phyloP scores from a whole-genome alignment of 2,113 vertebrate genomes.

The Clinocottus analis region DNA sequence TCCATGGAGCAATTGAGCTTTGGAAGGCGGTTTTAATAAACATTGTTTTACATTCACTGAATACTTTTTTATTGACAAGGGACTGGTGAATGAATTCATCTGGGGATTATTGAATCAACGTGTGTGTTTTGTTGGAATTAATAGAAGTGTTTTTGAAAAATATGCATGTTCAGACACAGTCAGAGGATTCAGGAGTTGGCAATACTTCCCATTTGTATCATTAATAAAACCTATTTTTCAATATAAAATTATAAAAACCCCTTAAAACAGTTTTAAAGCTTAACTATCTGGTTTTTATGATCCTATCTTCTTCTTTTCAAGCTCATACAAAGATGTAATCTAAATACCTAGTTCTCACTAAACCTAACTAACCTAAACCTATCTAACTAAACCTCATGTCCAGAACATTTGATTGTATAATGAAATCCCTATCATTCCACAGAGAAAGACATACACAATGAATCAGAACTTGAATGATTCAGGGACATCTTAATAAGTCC shows the following conservation, averaged over 20 bases:
- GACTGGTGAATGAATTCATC: background rate
- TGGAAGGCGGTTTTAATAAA: constrained; percentile 20
- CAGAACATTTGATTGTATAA: background rate
- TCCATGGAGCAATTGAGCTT: background rate
- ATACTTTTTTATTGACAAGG: background rate
- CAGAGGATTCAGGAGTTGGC: background rate
- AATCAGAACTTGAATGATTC: constrained; percentile 23
- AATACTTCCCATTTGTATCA: background rate
- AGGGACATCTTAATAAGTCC: background rate
- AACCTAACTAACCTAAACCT: too few species aligned
- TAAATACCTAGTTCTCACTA: background rate
- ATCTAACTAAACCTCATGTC: background rate
- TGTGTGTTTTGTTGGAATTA: background rate
- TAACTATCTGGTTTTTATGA: background rate
- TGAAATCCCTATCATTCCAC: constrained; percentile 11
- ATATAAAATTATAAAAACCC: background rate
- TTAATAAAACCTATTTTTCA: background rate
- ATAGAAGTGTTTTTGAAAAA: constrained; percentile 15
- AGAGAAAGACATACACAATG: constrained; percentile 3
- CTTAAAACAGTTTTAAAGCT: background rate
- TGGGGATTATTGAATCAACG: background rate
- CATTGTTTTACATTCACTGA: constrained; percentile 25
- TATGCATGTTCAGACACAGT: background rate
- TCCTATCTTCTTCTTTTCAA: background rate
- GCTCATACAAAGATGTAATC: background rate